Conservation (phyloP, 2,113 vertebrate species). For the Glaucomys volans region DNA sequence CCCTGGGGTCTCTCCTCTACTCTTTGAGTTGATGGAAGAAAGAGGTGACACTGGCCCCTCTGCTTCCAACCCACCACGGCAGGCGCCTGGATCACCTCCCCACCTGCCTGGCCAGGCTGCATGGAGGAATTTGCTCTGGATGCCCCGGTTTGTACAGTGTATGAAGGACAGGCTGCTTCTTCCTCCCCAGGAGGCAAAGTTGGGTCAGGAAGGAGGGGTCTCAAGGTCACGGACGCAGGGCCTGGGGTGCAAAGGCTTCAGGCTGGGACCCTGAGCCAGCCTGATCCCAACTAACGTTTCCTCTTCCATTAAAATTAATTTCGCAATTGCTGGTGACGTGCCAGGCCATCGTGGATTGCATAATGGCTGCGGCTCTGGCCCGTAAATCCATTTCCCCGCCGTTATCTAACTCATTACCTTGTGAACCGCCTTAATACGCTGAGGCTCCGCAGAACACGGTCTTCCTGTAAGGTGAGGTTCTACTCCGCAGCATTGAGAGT, state of each 20-base stretch:
- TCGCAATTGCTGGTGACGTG: background rate
- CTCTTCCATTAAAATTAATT: constrained; percentile 53
- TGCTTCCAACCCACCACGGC: accelerated
- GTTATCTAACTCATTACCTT: background rate
- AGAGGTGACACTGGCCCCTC: accelerated
- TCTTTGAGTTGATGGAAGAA: accelerated
- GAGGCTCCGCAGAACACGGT: accelerated
- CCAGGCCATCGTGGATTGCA: accelerated
- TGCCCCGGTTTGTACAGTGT: accelerated
- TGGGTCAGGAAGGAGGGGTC: too few relatives aligned
- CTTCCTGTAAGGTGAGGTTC: background rate
- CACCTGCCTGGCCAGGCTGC: too few relatives aligned
- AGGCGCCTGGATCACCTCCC: too few relatives aligned
- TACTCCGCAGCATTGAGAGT: background rate
- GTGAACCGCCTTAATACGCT: constrained; percentile 39
- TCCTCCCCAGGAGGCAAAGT: background rate
- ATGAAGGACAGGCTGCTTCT: background rate
- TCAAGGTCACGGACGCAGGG: background rate
- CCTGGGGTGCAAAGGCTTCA: background rate
- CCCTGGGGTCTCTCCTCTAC: accelerated
- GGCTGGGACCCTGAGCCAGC: background rate
- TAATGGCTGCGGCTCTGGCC: background rate
- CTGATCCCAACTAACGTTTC: background rate
- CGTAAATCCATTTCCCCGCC: background rate
- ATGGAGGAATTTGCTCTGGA: too few relatives aligned